Conservation (phyloP, 2,113 vertebrate genomes). For the Conger conger region DNA sequence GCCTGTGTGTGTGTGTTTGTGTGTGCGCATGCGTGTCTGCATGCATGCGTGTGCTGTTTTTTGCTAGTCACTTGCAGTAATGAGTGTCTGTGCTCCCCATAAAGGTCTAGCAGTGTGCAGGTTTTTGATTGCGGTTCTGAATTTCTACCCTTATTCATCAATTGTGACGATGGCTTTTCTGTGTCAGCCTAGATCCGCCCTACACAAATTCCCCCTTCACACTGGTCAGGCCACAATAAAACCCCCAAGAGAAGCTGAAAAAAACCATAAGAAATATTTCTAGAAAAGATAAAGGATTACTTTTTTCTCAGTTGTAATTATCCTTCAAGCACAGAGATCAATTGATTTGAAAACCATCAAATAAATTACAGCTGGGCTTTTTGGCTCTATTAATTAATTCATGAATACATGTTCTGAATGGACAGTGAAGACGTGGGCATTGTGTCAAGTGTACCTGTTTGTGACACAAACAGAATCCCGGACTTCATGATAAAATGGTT, state of each 20-base stretch:
- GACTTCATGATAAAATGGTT: not conserved
- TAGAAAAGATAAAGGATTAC: not conserved
- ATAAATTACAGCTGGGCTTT: constrained; percentile 46
- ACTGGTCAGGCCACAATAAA: not conserved
- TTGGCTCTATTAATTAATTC: constrained; percentile 53
- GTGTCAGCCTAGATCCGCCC: not conserved
- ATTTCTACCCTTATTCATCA: not conserved
- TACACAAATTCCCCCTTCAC: not conserved
- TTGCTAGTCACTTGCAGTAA: not conserved
- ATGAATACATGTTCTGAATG: constrained; percentile 5
- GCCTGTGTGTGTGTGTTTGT: not conserved
- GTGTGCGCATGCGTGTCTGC: not conserved
- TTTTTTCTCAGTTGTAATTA: not conserved
- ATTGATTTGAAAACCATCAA: constrained; percentile 41
- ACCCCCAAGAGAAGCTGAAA: not conserved
- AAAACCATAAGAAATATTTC: not conserved
- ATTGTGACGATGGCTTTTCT: not conserved
- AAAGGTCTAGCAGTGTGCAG: too few species aligned
- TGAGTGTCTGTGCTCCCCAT: not conserved
- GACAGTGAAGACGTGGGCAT: not conserved
- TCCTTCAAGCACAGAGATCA: constrained; percentile 47
- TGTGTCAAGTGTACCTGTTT: not conserved
- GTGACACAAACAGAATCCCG: not conserved
- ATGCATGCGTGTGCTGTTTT: not conserved
- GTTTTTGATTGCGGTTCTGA: not conserved